These are phyloP conservation scores for Phodopus roborovskii DNA, from an alignment of 2,113 vertebrate species.

Conservation along the genomic window DNA sequence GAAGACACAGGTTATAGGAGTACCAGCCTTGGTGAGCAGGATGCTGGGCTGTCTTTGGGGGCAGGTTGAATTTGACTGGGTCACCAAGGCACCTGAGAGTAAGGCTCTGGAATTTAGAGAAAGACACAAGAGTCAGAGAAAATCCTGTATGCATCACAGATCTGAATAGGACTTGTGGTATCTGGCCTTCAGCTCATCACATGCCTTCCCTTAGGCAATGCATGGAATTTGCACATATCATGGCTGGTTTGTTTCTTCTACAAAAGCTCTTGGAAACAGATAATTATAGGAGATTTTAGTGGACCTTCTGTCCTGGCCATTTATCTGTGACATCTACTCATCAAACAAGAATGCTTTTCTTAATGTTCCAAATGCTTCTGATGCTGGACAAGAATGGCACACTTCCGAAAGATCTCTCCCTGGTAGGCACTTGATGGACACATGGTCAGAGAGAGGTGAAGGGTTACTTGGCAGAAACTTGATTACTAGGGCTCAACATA, in stretches of 20 bases:
- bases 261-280: background rate
- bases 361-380: background rate
- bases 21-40: background rate
- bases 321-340: background rate
- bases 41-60: background rate
- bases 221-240: background rate
- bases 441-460: background rate
- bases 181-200: background rate
- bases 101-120: background rate
- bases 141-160: background rate
- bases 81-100: background rate
- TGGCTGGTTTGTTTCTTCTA: background rate
- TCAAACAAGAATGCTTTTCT: background rate
- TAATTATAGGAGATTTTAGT: background rate
- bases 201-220: background rate
- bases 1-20: background rate
- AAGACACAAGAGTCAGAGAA: background rate
- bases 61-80: background rate
- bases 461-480: background rate
- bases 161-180: background rate
- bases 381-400: background rate
- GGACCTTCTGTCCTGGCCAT: background rate
- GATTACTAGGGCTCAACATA: background rate
- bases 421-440: background rate
- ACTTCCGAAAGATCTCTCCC: background rate